Evolutionary conservation across 2,797 vertebrate species (phyloP), one percentile per base, ranked within the genome.

Genomic region (Mormyrops attenuatus): DNA sequence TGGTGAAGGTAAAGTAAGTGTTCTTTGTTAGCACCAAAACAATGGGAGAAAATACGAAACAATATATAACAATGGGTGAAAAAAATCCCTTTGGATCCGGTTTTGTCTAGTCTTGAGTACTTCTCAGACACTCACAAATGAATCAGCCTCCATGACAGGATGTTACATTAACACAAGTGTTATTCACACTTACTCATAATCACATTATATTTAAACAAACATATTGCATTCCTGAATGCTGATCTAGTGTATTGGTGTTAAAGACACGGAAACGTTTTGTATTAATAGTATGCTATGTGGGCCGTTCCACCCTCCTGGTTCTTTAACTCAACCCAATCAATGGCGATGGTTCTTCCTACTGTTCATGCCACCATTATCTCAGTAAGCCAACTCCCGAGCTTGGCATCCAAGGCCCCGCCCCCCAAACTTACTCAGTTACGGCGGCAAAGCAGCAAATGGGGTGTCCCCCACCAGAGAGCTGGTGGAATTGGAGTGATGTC

Each of bases 11-110:
- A 85, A 66, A 60, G 89, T 52, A 82, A 17, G 89, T 88, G 53
- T 90, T 89, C 89, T 82, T 66, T 87, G 91, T 92, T 93, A 92
- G 94, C 93, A 92, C 55, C 88, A 77, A 90, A 92, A 89, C 89
- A 90, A 69, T 89, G 90, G 90, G 63, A 11, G 55, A 26, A 30
- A 30, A 73, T 73, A 6, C 69, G 5, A 38, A 73, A 55, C 49
- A 53, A n/a, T 66, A 38, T 17, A 53, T 73, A 88, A 52, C 50
- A 92, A 92, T 91, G 92, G 90, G 92, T 93, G 90, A 88, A 90
- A 91, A 91, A 93, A 88, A 38, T 53, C 49, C 52, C 52, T 41
- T n/a, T 41, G 53, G 55, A 60, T 57, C 53, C 20, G 55, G 50
- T 52, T 82, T 34, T 89, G 17, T 77, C 26, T 69, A 30, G 34